A percentile compares a stretch with the other conserved stretches of the same genome.
These are phyloP conservation scores for Syngnathus floridae DNA, from an alignment of 2,113 vertebrate species.

Conservation along the genomic window DNA sequence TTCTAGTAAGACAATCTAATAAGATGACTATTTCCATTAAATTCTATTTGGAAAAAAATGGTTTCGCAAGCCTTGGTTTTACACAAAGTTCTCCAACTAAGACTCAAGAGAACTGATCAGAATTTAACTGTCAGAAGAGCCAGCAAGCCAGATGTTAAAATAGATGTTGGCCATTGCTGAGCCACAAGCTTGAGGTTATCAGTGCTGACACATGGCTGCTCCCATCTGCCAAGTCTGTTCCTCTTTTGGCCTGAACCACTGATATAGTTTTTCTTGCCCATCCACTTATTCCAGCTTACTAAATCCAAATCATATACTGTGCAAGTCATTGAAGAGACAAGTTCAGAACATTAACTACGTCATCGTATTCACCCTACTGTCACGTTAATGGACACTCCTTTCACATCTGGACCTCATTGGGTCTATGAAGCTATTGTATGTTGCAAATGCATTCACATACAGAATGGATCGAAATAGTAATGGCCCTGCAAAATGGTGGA, in stretches of 20 bases:
- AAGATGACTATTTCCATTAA: too few relatives aligned
- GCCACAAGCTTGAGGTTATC: slow-evolving; percentile 9
- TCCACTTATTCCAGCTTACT: neutral
- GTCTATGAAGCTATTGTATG: neutral
- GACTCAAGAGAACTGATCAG: neutral
- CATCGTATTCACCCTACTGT: neutral
- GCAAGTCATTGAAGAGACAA: slow-evolving; percentile 2
- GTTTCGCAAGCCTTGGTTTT: too few relatives aligned
- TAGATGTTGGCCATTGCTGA: neutral
- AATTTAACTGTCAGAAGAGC: neutral
- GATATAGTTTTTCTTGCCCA: slow-evolving; percentile 1
- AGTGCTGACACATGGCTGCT: slow-evolving; percentile 7
- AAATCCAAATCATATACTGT: neutral
- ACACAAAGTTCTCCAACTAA: too few relatives aligned
- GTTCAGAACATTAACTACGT: neutral
- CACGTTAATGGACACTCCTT: neutral
- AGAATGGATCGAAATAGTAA: neutral
- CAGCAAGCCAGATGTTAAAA: neutral
- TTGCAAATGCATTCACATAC: neutral
- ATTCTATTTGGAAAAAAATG: too few relatives aligned
- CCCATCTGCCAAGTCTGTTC: slow-evolving; percentile 3
- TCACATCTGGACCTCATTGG: neutral
- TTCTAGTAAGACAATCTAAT: too few relatives aligned
- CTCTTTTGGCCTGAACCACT: slow-evolving; percentile 3
- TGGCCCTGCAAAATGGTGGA: neutral